A percentile compares a stretch with the other conserved stretches of the same genome.
These are phyloP conservation scores for Odontothrips loti DNA, from an alignment of 2,888 invertebrate species.

Conservation along the genomic window DNA sequence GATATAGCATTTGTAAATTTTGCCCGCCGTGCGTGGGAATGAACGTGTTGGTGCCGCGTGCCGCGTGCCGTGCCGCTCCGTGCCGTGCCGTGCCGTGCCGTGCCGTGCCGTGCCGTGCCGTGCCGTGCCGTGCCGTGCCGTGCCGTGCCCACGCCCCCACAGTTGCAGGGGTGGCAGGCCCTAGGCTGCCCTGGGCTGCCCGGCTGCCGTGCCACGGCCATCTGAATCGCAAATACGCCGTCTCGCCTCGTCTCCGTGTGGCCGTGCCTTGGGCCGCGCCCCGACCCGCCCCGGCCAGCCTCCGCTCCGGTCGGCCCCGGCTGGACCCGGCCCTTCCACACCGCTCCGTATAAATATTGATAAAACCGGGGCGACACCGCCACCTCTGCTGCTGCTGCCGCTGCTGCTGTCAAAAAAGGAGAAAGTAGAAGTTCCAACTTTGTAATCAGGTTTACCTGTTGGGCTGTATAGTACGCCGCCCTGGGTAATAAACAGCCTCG, in stretches of 20 bases:
- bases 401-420: neutral
- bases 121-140: neutral
- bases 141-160: no score
- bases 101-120: neutral
- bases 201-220: neutral
- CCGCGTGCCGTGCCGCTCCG: no score
- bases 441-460: neutral
- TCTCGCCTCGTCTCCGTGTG: neutral
- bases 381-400: neutral
- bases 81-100: neutral
- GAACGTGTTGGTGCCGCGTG: no score
- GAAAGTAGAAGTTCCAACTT: neutral
- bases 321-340: neutral
- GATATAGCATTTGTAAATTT: no score
- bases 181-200: no score
- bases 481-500: neutral
- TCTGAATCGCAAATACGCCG: slow-evolving; percentile 2
- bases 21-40: no score
- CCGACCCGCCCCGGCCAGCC: neutral
- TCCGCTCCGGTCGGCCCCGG: neutral
- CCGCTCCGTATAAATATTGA: slow-evolving; percentile 22
- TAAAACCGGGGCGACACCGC: neutral
- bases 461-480: no score
- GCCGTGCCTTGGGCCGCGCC: neutral
- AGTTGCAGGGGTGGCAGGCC: no score